Base-by-base conservation (phyloP, 2,888 invertebrate species). In the Thumatha senex region DNA sequence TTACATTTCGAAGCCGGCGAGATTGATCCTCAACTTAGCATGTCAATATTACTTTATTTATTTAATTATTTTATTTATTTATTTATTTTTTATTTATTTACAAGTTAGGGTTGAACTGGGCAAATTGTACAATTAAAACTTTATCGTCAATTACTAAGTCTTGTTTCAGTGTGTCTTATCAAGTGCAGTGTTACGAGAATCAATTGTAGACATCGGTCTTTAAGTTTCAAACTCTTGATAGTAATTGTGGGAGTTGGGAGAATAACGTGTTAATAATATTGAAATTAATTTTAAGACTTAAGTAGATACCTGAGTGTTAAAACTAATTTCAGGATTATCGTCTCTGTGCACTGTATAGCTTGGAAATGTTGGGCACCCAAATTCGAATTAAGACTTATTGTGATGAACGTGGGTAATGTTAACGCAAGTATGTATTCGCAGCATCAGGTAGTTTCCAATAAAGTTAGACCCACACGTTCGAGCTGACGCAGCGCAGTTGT, bases 11-110 rank as follows among this genome's bases (percentile, higher is more conserved):
- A 48, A 63, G 70, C 74, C 76, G 75, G 62, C 52, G 79, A 74
- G 78, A 80, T 81, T 81, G 86, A 82, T 86, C 81, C 74, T 50
- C 76, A 78, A 78, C 80, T 81, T 70, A 70, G 67, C 76, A 76
- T 79, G 79, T 76, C 79, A 81, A 82, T 78, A 80, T 72, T 70
- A n/a, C n/a, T n/a, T n/a, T n/a, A n/a, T n/a, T n/a, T n/a, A n/a
- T n/a, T n/a, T n/a, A n/a, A n/a, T n/a, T n/a, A n/a, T n/a, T n/a
- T n/a, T n/a, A n/a, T n/a, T n/a, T n/a, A n/a, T n/a, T n/a, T n/a
- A n/a, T n/a, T n/a, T n/a, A n/a, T n/a, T n/a, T n/a, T n/a, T n/a
- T n/a, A n/a, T n/a, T n/a, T n/a, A n/a, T n/a, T n/a, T n/a, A 58
- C 63, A 73, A 80, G 84, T 83, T 82, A 82, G 78, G 61, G 69